Evolutionary conservation across 1,140 invertebrate genomes (phyloP), one percentile per base, ranked within the genome.

Genomic region (Idris sp.): DNA sequence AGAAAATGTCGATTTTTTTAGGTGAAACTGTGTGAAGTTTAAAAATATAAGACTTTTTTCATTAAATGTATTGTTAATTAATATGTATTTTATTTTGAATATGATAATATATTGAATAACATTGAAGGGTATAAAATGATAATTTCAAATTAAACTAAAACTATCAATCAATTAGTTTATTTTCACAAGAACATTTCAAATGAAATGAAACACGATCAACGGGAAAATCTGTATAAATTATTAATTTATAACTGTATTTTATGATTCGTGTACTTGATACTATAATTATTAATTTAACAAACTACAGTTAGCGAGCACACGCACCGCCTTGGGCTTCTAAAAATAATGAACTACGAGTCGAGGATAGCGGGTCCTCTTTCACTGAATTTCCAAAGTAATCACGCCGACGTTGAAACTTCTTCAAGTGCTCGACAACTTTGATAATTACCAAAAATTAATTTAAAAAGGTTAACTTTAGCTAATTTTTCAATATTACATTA

Each of bases 211-310:
- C n/a, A n/a, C n/a, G n/a, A n/a, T n/a, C n/a, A n/a, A n/a, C n/a
- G n/a, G 48, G 25, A 9, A 10, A 46, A 61, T 46, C 14, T 53
- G 48, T 51, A 61, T 71, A 61, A 61, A 53, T 61, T 40, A 46
- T 72, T 26, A 49, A 72, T 43, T 56, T 72, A 62, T 43, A 56
- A 48, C 33, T 22, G 58, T n/a, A n/a, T n/a, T n/a, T n/a, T 43
- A 19, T 49, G 33, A 72, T 61, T 67, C 49, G 38, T 61, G 67
- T 62, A 54, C 40, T 59, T 65, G 54, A 74, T 67, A n/a, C n/a
- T n/a, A n/a, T n/a, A n/a, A 48, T 74, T 74, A 65, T 67, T 74
- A 73, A 73, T 73, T 62, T 65, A 65, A 65, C n/a, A 44, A 64
- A 46, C 51, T 41, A 38, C 33, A 58, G 53, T 53, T 64, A 51